Percentiles rank a stretch among this genome's conserved stretches.
phyloP scores from a whole-genome alignment of 2,113 vertebrate species.

The Ctenodactylus gundi region DNA sequence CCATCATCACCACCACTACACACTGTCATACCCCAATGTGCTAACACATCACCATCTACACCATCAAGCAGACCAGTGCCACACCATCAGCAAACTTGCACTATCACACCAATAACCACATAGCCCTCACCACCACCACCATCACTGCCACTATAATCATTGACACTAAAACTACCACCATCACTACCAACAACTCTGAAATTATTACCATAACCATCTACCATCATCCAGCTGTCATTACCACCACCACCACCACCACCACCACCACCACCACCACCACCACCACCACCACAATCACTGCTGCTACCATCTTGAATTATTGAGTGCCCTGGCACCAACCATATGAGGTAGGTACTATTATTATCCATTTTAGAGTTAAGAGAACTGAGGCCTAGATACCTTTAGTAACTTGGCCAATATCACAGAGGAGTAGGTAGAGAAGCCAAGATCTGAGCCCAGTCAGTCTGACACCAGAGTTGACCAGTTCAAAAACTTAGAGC shows the following conservation, averaged over 20 bases:
- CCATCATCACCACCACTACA: rapidly evolving
- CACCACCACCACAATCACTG: no score
- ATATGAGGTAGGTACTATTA: neutral
- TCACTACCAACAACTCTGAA: neutral
- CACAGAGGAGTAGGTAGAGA: neutral
- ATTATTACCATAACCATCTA: no score
- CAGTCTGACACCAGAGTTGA: neutral
- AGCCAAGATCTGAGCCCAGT: neutral
- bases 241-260: rapidly evolving
- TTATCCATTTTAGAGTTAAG: neutral
- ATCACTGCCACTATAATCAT: neutral
- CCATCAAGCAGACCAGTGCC: no score
- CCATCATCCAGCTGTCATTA: no score
- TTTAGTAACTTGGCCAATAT: neutral
- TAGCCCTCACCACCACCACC: rapidly evolving
- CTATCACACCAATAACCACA: neutral
- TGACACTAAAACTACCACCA: neutral
- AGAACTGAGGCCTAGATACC: neutral
- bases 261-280: no score
- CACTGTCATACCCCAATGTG: neutral
- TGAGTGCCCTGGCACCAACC: rapidly evolving
- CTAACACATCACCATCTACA: neutral
- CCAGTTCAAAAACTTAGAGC: rapidly evolving
- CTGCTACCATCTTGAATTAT: no score
- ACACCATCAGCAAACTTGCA: neutral